Conservation (phyloP, 2,888 invertebrate genomes). For the Apotomis capreana region DNA sequence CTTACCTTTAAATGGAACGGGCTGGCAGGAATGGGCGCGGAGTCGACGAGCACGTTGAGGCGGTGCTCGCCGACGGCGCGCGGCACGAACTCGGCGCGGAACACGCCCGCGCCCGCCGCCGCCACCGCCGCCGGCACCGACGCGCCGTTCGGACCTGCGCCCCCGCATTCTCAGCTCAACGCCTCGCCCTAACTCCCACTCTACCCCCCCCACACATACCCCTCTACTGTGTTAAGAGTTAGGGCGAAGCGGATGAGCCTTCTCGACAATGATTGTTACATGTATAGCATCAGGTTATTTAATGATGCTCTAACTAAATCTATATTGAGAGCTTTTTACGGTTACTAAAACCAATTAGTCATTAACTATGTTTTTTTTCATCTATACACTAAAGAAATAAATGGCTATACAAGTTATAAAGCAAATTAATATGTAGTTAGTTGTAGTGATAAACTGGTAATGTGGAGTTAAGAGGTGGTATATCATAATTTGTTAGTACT, state of each 20-base stretch:
- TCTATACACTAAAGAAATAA: slow-evolving; percentile 18
- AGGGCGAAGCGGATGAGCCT: slow-evolving; percentile 82
- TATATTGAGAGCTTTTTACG: slow-evolving; percentile 43
- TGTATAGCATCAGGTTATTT: slow-evolving; percentile 57
- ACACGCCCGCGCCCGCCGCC: slow-evolving; percentile 91
- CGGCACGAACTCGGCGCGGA: slow-evolving; percentile 96
- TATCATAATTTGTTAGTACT: slow-evolving; percentile 58
- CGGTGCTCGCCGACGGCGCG: slow-evolving; percentile 95
- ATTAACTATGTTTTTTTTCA: slow-evolving; percentile 12
- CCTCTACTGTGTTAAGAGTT: slow-evolving; percentile 56
- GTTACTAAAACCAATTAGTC: slow-evolving; percentile 38
- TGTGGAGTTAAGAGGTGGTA: slow-evolving; percentile 50
- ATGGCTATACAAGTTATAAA: slow-evolving; percentile 28
- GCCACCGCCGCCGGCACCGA: slow-evolving; percentile 95
- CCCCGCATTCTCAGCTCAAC: slow-evolving; percentile 71
- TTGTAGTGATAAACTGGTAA: slow-evolving; percentile 43
- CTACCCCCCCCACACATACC: slow-evolving; percentile 16
- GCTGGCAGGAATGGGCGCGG: slow-evolving; percentile 93
- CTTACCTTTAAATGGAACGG: slow-evolving; percentile 94
- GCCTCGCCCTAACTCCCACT: slow-evolving; percentile 67
- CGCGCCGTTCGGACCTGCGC: slow-evolving; percentile 94
- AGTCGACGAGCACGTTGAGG: slow-evolving; percentile 93
- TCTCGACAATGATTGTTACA: slow-evolving; percentile 64
- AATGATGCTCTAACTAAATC: slow-evolving; percentile 54
- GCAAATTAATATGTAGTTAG: slow-evolving; percentile 41